Percentiles rank a stretch among this genome's conserved stretches.
These are phyloP conservation scores for Ormyrus rosae DNA, from an alignment of 2,888 invertebrate species.

Conservation along the genomic window DNA sequence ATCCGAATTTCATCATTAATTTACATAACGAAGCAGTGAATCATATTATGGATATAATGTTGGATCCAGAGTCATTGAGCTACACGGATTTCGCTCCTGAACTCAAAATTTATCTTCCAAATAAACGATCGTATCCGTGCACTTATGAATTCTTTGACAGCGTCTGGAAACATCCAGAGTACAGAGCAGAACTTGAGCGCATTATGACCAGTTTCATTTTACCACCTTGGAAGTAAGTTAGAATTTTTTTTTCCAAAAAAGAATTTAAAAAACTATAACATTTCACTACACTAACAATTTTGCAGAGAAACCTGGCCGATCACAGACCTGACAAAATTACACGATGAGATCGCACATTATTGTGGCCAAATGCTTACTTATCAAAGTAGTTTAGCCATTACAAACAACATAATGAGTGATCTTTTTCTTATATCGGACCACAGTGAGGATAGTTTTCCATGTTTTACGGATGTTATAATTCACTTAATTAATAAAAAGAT, in stretches of 20 bases:
- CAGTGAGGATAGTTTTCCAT: constrained; percentile 56
- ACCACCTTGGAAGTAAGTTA: constrained; percentile 75
- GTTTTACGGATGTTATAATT: constrained; percentile 67
- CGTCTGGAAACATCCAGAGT: constrained; percentile 78
- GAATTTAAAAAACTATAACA: not conserved
- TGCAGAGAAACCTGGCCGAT: constrained; percentile 70
- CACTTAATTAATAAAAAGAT: constrained; percentile 68
- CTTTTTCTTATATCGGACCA: constrained; percentile 61
- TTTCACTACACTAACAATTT: constrained; percentile 33
- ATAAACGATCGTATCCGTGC: constrained; percentile 79
- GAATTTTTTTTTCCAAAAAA: not conserved
- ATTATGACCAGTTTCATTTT: constrained; percentile 79
- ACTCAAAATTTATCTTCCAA: constrained; percentile 78
- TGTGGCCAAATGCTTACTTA: constrained; percentile 63
- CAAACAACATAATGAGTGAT: constrained; percentile 65
- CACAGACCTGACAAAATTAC: constrained; percentile 62
- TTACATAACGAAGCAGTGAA: constrained; percentile 84
- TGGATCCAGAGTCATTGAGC: constrained; percentile 79
- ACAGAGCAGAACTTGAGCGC: constrained; percentile 77
- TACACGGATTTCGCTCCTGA: constrained; percentile 82
- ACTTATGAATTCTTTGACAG: constrained; percentile 83
- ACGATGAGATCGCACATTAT: constrained; percentile 64
- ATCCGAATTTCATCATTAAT: constrained; percentile 79
- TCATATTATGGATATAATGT: constrained; percentile 79
- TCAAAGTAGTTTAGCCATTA: constrained; percentile 59